phyloP scores from a whole-genome alignment of 2,113 vertebrate species.

The Pomatorhinus ruficollis region DNA sequence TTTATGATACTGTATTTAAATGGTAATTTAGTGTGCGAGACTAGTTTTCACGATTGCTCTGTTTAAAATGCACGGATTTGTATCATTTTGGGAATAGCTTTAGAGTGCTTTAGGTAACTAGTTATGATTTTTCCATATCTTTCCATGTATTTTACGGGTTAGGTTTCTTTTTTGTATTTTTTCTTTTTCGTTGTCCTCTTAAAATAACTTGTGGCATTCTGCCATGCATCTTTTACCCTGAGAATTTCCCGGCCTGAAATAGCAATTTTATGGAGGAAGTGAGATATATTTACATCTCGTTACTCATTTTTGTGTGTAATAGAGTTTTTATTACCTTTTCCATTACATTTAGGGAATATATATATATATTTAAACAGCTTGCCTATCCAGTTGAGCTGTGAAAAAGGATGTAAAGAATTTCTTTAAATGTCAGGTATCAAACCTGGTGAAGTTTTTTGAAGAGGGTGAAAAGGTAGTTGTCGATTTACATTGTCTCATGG shows the following conservation, averaged over 20 bases:
- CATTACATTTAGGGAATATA: background rate
- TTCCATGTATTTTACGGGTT: background rate
- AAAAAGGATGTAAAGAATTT: background rate
- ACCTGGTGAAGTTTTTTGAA: background rate
- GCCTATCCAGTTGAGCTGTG: background rate
- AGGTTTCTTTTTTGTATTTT: background rate
- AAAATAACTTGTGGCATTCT: background rate
- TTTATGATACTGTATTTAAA: background rate
- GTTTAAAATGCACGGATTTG: background rate
- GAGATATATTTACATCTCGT: background rate
- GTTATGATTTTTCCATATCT: background rate
- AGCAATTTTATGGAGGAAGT: background rate
- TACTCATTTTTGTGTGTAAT: background rate
- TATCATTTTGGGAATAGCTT: background rate
- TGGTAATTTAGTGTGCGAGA: background rate
- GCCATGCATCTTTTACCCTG: background rate
- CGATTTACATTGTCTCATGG: background rate
- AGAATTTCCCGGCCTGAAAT: background rate
- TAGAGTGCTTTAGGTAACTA: background rate
- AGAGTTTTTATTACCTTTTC: background rate
- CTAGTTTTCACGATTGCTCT: background rate
- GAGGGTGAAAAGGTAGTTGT: background rate
- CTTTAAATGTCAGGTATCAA: background rate
- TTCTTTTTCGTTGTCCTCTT: background rate
- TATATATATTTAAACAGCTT: background rate